Conservation (phyloP, 2,888 invertebrate species). For the Empis livida region DNA sequence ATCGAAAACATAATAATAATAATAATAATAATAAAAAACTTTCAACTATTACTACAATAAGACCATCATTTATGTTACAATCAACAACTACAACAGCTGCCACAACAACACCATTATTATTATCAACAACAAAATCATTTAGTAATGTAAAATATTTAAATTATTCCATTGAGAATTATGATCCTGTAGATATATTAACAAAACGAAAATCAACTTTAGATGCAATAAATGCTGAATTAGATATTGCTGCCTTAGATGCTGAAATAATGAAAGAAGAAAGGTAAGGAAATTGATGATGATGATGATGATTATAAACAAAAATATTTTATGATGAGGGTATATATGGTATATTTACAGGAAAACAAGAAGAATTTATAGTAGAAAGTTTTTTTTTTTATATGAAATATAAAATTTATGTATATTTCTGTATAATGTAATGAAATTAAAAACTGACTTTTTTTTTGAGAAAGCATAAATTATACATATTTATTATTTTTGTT, state of each 20-base stretch:
- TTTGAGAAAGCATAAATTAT: too few species aligned
- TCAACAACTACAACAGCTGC: constrained; percentile 1
- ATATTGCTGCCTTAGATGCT: constrained; percentile 6
- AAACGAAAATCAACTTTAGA: constrained; percentile 20
- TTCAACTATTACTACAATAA: not conserved
- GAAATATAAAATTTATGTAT: too few species aligned
- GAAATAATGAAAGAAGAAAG: constrained; percentile 1
- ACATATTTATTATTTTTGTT: too few species aligned
- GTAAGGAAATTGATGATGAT: constrained; percentile 5
- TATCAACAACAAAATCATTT: constrained; percentile 24
- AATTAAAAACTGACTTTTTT: too few species aligned
- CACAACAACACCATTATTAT: constrained; percentile 11
- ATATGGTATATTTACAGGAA: too few species aligned
- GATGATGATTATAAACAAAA: too few species aligned
- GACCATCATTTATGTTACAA: not conserved
- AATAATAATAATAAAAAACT: constrained; percentile 3
- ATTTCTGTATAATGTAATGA: too few species aligned
- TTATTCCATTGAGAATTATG: constrained; percentile 24
- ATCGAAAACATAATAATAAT: not conserved
- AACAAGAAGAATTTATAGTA: too few species aligned
- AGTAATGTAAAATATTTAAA: constrained; percentile 20
- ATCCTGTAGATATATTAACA: constrained; percentile 18
- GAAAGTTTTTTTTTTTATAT: too few species aligned
- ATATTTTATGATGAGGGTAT: too few species aligned
- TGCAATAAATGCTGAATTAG: constrained; percentile 18